Evolutionary conservation across 1,140 invertebrate species (phyloP).

Genomic region (Araneus ventricosus): DNA sequence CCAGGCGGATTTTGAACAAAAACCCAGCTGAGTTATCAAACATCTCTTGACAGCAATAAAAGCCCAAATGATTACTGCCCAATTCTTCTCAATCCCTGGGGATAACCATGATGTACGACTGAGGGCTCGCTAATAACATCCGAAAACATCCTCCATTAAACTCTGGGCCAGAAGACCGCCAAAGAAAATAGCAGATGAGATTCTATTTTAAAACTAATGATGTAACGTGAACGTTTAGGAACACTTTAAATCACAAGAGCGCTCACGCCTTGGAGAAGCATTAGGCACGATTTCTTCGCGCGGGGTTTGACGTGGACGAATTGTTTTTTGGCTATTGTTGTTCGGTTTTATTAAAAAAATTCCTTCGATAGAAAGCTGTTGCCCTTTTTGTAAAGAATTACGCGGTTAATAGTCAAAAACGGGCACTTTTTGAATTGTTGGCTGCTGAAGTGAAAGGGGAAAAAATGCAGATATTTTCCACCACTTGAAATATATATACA

Average conservation of each 20-base stretch:
- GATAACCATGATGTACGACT: constrained; percentile 32
- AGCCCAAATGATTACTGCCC: constrained; percentile 50
- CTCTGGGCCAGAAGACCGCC: neutral
- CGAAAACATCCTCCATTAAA: constrained; percentile 15
- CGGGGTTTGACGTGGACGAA: neutral
- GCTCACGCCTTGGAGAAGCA: constrained; percentile 26
- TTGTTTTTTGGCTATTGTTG: constrained; percentile 7
- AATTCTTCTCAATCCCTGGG: neutral
- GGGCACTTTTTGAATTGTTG: no score
- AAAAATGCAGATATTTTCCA: no score
- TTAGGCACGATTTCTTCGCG: constrained; percentile 21
- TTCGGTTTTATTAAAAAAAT: neutral
- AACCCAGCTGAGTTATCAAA: neutral
- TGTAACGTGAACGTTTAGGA: constrained; percentile 20
- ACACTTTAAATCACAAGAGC: neutral
- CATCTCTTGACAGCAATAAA: constrained; percentile 45
- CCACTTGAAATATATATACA: no score
- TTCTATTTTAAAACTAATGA: constrained; percentile 47
- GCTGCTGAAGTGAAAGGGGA: no score
- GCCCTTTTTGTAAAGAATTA: neutral
- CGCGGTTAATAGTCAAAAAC: neutral
- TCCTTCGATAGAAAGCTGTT: neutral
- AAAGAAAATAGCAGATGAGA: constrained; percentile 10
- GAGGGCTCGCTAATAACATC: neutral
- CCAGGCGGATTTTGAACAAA: neutral